phyloP scores from a whole-genome alignment of 2,113 vertebrate species.

The Drymodes brunneopygia region DNA sequence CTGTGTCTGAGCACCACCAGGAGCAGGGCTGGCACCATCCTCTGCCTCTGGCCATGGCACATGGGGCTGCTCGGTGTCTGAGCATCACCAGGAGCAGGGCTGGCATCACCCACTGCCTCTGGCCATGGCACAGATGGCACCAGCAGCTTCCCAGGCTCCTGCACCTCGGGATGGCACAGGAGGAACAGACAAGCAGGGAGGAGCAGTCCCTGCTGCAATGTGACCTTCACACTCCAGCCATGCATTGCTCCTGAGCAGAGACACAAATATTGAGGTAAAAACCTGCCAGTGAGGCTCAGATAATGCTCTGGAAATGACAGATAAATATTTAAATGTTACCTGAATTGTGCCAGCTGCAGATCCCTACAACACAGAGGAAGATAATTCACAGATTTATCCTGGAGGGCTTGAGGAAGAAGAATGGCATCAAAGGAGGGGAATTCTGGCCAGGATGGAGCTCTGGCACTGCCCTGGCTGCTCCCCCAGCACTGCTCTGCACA shows the following conservation, averaged over 20 bases:
- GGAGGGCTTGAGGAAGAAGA: not conserved
- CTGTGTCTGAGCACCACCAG: too few relatives aligned
- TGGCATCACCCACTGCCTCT: not conserved
- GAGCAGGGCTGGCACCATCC: not conserved
- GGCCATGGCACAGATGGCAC: slow-evolving; percentile 1
- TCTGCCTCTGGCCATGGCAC: not conserved
- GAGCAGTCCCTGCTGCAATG: not conserved
- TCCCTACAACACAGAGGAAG: not conserved
- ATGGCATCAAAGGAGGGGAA: not conserved
- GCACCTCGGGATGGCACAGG: not conserved
- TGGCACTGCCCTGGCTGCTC: not conserved
- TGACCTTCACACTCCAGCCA: not conserved
- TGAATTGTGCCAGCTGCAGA: not conserved
- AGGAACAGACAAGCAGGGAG: not conserved
- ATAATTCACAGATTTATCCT: not conserved
- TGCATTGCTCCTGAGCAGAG: not conserved
- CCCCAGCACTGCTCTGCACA: not conserved
- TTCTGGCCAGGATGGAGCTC: not conserved
- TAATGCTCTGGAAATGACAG: not conserved
- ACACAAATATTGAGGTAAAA: not conserved
- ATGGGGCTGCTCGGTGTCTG: not conserved
- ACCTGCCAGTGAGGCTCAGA: not conserved
- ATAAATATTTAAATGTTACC: not conserved
- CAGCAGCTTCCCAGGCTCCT: not conserved
- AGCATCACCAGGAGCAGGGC: not conserved